Evolutionary conservation across 1,140 invertebrate species (phyloP), one percentile per base, ranked within the genome.

Genomic region (Centruroides sculpturatus): DNA sequence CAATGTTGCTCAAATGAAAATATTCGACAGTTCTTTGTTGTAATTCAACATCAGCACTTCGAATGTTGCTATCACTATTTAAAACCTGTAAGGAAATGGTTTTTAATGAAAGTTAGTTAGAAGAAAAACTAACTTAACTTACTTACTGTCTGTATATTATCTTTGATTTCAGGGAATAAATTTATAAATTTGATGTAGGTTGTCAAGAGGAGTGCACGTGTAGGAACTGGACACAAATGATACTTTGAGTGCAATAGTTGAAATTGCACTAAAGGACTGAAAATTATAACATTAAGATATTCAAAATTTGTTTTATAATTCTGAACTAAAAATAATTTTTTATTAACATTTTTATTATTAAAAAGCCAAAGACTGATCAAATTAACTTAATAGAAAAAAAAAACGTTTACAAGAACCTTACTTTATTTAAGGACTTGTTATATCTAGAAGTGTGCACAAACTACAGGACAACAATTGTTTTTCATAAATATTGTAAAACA

Each of bases 171-270:
- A 46, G 95, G 94, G 76, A 99, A 99, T 23, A 99, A 79, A 79
- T 99, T 99, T 60, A 98, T 88, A 74, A 99, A 98, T 77, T 99
- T 99, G 58, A 99, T 93, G 70, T 99, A 99, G 0, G 97, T 98
- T 35, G 96, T 98, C 35, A 99, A 79, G 23, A 99, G 76, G 8
- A 99, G 78, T 58, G 94, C 95, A 68, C 96, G 82, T 3, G 97
- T 99, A 77, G 90, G 87, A 54, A 93, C 86, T 59, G 92, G 94
- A 78, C 97, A 99, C 57, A 99, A 78, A 78, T 99, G 95, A 79
- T 96, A 97, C 80, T 98, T 98, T 70, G 92, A 97, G 83, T 98
- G 93, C 68, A 98, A 80, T 47, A 98, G 78, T 75, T 96, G 89
- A 77, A 98, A 98, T 76, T 98, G 94, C 64, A 98, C 91, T 66